These are phyloP conservation scores for Teinopalpus imperialis DNA, from an alignment of 2,888 invertebrate species.

Conservation along the genomic window DNA sequence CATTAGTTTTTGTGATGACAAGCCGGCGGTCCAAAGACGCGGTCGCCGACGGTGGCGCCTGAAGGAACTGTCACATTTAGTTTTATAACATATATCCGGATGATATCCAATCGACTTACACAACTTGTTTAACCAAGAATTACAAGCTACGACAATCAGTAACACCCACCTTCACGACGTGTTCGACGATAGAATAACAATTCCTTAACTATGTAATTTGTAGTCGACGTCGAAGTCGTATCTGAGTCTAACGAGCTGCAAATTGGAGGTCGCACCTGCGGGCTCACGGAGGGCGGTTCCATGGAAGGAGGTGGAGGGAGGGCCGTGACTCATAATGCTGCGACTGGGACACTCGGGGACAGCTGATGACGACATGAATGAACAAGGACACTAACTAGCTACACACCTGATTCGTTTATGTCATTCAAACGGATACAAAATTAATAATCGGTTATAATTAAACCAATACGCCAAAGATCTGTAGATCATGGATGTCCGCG, in stretches of 20 bases:
- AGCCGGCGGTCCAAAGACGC: too few relatives aligned
- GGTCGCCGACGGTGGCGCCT: too few relatives aligned
- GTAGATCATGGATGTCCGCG: too few relatives aligned
- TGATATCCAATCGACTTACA: too few relatives aligned
- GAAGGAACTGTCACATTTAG: too few relatives aligned
- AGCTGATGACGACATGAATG: background rate
- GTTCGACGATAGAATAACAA: background rate
- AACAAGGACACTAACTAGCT: too few relatives aligned
- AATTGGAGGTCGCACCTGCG: conserved; percentile 2
- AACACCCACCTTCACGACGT: background rate
- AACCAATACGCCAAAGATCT: too few relatives aligned
- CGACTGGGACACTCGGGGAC: background rate
- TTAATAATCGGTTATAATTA: too few relatives aligned
- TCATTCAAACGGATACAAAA: too few relatives aligned
- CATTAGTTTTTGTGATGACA: too few relatives aligned
- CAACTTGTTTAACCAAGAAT: background rate
- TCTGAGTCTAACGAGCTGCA: conserved; percentile 9
- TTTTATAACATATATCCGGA: too few relatives aligned
- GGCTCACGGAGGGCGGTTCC: background rate
- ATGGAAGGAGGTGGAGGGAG: background rate
- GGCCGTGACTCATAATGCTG: background rate
- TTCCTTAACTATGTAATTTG: conserved; percentile 14
- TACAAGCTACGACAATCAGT: background rate
- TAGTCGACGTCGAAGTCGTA: background rate
- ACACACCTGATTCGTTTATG: too few relatives aligned